Conservation (phyloP, 2,113 vertebrate genomes). For the Illadopsis cleaveri region DNA sequence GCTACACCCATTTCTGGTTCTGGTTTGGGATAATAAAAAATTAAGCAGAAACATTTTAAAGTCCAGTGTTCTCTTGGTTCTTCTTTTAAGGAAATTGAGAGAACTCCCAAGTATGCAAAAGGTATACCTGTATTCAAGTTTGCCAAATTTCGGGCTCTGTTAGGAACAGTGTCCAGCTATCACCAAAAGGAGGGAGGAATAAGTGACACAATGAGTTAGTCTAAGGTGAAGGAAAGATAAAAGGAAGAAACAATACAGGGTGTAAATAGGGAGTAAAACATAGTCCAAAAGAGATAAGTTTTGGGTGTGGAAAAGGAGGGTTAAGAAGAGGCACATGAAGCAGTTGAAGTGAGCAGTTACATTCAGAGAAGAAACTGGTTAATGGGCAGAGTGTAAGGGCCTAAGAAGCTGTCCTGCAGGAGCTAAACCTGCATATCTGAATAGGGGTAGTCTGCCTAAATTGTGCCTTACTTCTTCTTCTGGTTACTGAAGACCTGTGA, state of each 20-base stretch:
- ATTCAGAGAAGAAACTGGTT: neutral
- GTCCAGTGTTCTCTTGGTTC: neutral
- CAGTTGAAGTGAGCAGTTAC: neutral
- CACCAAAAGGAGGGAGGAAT: neutral
- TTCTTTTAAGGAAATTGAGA: conserved; percentile 13
- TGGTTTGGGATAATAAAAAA: conserved; percentile 48
- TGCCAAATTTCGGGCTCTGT: neutral
- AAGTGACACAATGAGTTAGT: neutral
- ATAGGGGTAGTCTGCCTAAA: neutral
- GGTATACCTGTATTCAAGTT: neutral
- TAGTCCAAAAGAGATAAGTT: neutral
- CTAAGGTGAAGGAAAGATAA: neutral
- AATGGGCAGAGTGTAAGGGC: neutral
- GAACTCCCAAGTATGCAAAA: neutral
- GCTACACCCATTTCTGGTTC: neutral
- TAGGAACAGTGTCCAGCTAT: neutral
- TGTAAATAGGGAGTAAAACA: neutral
- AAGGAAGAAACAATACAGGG: neutral
- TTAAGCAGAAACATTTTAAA: conserved; percentile 19
- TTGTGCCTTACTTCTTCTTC: neutral
- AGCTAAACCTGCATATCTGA: neutral
- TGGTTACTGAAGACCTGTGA: neutral
- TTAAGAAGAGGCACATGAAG: neutral
- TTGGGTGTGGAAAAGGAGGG: neutral
- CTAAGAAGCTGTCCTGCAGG: accelerated